Base-by-base conservation (phyloP, 2,113 vertebrate species). In the Gnathonemus echidnorhynchus region DNA sequence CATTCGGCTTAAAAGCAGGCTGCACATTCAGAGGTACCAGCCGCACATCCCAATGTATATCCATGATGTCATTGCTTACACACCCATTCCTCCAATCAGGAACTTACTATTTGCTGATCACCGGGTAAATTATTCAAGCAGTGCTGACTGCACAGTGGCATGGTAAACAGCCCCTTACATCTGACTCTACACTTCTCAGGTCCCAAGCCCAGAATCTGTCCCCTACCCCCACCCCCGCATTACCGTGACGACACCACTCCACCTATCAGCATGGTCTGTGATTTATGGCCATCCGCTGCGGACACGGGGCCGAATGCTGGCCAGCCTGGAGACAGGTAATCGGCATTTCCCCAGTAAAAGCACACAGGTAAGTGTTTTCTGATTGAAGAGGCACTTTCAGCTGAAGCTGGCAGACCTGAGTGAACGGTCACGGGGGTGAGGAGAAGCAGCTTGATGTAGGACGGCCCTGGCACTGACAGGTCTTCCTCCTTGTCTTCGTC, bases 401-500 rank as follows among this genome's bases (percentile, higher is more conserved):
- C 35, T 42, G 74, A 15, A 7, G 31, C 13, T 35, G 62, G 86
- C 31, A 88, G 92, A 99, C 98, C 97, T 97, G 96, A 95, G 53
- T 98, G 94, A 90, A 96, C 96, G 17, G 93, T 66, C 35, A 88
- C 10, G 1, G 95, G 90, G 0, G 96, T 98, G 89, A 98, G 94
- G 85, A 91, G 92, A 93, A 99, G 89, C 8, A 99, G 94, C 91
- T 97, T 97, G 86, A 99, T 93, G 90, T 98, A 99, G 0, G 98
- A 98, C 52, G 93, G 92, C n/a, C 97, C 98, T 0, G 97, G 97
- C 70, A 99, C 91, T 9, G 94, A 96, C 1, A 97, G 93, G 93
- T 98, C 96, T 86, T 94, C 88, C 6, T 96, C 96, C 21, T 97
- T 48, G 17, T 93, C 94, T 21, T 45, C 21, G 0, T 92, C 19